Conservation (phyloP, 2,113 vertebrate species). For the Psittacus erithacus region DNA sequence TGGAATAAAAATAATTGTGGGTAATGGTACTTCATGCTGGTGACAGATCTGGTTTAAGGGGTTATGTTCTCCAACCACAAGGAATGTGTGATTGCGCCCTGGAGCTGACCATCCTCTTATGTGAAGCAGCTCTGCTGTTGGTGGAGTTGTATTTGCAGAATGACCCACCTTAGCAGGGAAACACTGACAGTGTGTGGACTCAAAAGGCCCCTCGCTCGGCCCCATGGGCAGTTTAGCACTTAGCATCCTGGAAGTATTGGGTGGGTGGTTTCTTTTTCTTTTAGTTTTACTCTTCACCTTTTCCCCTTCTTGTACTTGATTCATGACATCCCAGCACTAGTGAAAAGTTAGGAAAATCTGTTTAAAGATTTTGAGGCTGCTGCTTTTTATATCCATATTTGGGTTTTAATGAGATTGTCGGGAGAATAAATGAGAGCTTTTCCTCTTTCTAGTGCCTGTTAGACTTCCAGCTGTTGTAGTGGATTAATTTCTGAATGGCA, state of each 20-base stretch:
- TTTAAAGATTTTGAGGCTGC: not conserved
- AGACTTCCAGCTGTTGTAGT: not conserved
- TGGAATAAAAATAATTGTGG: not conserved
- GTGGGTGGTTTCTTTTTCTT: not conserved
- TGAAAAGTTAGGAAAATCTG: not conserved
- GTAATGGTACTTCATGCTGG: not conserved
- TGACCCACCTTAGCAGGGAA: not conserved
- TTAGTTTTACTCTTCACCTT: constrained; percentile 43
- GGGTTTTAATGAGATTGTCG: not conserved
- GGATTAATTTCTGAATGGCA: not conserved
- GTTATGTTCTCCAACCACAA: not conserved
- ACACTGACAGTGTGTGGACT: not conserved
- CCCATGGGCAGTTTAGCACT: not conserved
- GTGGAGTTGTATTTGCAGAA: not conserved
- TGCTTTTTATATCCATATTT: not conserved
- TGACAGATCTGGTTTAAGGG: not conserved
- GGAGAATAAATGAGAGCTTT: not conserved
- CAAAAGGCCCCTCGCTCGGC: accelerated
- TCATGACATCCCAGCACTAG: not conserved
- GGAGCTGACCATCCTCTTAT: not conserved
- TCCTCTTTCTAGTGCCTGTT: not conserved
- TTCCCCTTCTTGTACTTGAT: constrained; percentile 1
- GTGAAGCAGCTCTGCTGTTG: not conserved
- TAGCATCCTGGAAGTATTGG: constrained; percentile 7
- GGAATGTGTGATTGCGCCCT: accelerated